Evolutionary conservation across 1,140 invertebrate species (phyloP), one percentile per base, ranked within the genome.

Genomic region (Oedothorax gibbosus): DNA sequence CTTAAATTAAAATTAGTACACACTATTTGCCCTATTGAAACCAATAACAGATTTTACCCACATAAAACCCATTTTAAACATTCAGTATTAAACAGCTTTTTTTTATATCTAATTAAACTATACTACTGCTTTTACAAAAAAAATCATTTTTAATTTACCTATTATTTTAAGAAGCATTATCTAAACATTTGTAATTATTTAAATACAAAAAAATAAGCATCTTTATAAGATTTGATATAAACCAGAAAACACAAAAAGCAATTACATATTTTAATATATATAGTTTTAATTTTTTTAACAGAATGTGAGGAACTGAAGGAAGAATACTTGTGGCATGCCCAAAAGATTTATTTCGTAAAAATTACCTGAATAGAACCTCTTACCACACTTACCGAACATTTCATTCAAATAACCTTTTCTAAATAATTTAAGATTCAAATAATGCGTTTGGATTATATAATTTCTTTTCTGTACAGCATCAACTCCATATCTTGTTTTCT

Each of bases 281-380:
- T 71, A 71, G 11, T 20, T 66, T 20, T 66, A n/a, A 20, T 18
- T 49, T 21, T 51, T 68, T 71, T 71, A 71, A 71, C 15, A 53
- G 64, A 79, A 79, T 68, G 77, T 53, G 77, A 79, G 77, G 77
- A 79, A 79, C 77, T 8, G 64, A 75, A n/a, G 76, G 60, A 78
- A 78, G 76, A 78, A 64, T 51, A 62, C 53, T 64, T 78, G 76
- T 78, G 76, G 64, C 76, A 78, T 51, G 60, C 76, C 64, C 68
- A 79, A n/a, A 54, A 21, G 50, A 54, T 60, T 57, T 65, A 49
- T 15, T 51, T 50, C 50, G 65, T 54, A 54, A 54, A 21, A 14
- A 65, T 78, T 65, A 18, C 9, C 49, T 56, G 8, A n/a, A 57
- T 57, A 57, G 9, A 54, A 79, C 62, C 77, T 66, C 64, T 79